Conservation (phyloP, 2,888 invertebrate species). For the Seladonia tumulorum region DNA sequence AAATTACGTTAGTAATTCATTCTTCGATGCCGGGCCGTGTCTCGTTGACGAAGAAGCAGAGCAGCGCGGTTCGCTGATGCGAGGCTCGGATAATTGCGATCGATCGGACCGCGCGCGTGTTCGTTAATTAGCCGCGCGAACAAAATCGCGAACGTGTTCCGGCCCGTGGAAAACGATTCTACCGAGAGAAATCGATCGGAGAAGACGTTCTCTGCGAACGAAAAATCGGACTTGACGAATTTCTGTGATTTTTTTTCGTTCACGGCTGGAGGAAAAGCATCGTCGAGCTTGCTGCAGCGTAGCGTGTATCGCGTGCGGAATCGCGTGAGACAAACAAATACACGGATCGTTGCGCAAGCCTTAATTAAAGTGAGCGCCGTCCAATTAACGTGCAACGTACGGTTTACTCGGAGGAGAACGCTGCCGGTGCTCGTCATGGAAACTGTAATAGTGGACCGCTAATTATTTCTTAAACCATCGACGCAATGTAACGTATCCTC, state of each 20-base stretch:
- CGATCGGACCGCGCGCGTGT: background rate
- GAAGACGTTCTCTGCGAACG: background rate
- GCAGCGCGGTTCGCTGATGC: conserved; percentile 1
- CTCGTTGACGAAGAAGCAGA: conserved; percentile 18
- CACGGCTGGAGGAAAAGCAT: background rate
- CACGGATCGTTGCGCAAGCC: conserved; percentile 59
- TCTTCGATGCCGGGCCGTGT: background rate
- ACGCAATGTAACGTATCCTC: background rate
- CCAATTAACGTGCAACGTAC: conserved; percentile 61
- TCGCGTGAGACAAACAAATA: conserved; percentile 63
- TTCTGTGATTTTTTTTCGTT: background rate
- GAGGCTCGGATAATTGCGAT: conserved; percentile 17
- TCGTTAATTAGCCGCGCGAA: background rate
- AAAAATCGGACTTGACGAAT: background rate
- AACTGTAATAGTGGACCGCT: conserved; percentile 27
- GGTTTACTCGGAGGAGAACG: conserved; percentile 46
- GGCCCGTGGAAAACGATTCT: background rate
- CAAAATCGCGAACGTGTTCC: background rate
- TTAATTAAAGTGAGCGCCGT: conserved; percentile 65
- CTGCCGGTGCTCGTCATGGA: conserved; percentile 39
- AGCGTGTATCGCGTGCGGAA: conserved; percentile 50
- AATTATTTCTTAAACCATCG: conserved; percentile 28
- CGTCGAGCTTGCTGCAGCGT: background rate
- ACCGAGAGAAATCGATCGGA: background rate
- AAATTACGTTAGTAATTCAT: conserved; percentile 46